Evolutionary conservation across 2,888 invertebrate species (phyloP).

Genomic region (Erebia palarica): DNA sequence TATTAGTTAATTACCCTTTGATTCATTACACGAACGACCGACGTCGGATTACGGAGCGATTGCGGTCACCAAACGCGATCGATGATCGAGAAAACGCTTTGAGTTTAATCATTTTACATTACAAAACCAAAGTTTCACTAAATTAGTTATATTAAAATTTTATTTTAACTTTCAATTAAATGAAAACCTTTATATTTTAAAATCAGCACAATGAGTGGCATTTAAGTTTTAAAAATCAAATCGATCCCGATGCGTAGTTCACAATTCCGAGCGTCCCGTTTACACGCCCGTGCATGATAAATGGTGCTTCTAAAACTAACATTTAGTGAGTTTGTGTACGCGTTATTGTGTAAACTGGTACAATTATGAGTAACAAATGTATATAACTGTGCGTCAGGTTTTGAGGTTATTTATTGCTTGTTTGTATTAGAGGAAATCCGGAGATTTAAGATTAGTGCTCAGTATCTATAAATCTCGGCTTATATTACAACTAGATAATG

Average conservation of each 20-base stretch:
- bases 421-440: conserved; percentile 15
- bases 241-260: conserved; percentile 9
- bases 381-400: conserved; percentile 9
- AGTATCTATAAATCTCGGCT: background rate
- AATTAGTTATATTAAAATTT: background rate
- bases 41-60: conserved; percentile 13
- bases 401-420: conserved; percentile 13
- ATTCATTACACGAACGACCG: conserved; percentile 64
- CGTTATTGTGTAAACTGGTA: conserved; percentile 14
- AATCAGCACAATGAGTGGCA: background rate
- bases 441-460: background rate
- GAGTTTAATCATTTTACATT: background rate
- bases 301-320: conserved; percentile 51
- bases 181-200: background rate
- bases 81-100: background rate
- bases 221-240: background rate
- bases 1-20: conserved; percentile 68
- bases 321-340: conserved; percentile 20
- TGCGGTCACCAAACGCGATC: conserved; percentile 13
- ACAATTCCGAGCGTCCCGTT: conserved; percentile 23
- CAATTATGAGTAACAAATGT: conserved; percentile 16
- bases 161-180: too few relatives aligned
- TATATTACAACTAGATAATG: background rate
- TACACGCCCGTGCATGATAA: conserved; percentile 67
- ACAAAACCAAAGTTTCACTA: background rate